phyloP scores from a whole-genome alignment of 1,140 invertebrate genomes.

The Psilanteris sp. region DNA sequence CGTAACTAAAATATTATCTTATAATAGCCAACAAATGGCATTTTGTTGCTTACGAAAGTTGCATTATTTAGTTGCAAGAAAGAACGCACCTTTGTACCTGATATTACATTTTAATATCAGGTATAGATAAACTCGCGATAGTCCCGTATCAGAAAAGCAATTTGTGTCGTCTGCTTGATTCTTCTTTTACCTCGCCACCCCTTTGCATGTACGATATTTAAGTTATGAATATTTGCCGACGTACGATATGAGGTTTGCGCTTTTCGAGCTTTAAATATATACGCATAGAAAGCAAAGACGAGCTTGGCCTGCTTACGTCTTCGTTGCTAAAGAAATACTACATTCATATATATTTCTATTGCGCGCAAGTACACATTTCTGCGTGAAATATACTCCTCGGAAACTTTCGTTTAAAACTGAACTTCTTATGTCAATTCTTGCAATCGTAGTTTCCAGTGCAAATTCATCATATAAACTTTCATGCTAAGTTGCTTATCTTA shows the following conservation, averaged over 20 bases:
- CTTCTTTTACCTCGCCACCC: conserved; percentile 35
- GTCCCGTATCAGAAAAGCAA: conserved; percentile 63
- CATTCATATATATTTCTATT: conserved; percentile 32
- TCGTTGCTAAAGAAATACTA: conserved; percentile 40
- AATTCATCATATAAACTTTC: conserved; percentile 4
- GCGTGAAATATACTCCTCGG: conserved; percentile 17
- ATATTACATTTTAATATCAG: conserved; percentile 51
- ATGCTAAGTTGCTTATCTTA: background rate
- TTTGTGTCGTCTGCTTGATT: conserved; percentile 63
- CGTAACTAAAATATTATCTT: no score
- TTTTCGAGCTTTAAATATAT: conserved; percentile 69
- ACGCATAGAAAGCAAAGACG: conserved; percentile 52
- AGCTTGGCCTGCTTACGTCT: conserved; percentile 52
- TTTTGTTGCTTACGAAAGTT: no score
- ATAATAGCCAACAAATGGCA: background rate
- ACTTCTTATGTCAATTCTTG: conserved; percentile 40
- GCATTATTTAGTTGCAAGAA: conserved; percentile 21
- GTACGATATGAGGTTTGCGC: conserved; percentile 75
- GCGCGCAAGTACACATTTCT: conserved; percentile 15
- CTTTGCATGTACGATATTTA: conserved; percentile 68
- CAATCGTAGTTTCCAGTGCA: conserved; percentile 15
- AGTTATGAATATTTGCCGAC: conserved; percentile 76
- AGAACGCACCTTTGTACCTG: conserved; percentile 14
- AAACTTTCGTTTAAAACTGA: conserved; percentile 44
- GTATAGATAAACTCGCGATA: conserved; percentile 34